Evolutionary conservation across 1,140 invertebrate genomes (phyloP).

Genomic region (Heliconius melpomene): DNA sequence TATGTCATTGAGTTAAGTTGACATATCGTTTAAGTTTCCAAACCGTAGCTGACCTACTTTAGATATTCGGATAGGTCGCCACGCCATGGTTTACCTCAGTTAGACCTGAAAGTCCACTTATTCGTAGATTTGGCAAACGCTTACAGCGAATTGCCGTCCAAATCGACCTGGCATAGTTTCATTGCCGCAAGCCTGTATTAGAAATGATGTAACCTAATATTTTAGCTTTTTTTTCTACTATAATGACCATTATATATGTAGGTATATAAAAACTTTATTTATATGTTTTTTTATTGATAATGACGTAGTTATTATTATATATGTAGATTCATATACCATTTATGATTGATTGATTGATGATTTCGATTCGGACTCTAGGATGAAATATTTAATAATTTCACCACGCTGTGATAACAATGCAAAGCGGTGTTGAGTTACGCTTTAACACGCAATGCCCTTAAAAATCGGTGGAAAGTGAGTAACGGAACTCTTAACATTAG

Average conservation of each 20-base stretch:
- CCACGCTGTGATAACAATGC: too few species aligned
- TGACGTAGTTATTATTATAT: too few species aligned
- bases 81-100: slow-evolving; percentile 29
- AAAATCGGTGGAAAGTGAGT: too few species aligned
- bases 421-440: too few species aligned
- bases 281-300: too few species aligned
- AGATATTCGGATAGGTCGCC: background rate
- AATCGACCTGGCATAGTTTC: slow-evolving; percentile 34
- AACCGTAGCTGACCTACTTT: background rate
- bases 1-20: background rate
- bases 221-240: background rate
- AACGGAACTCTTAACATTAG: too few species aligned
- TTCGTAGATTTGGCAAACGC: slow-evolving; percentile 33
- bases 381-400: too few species aligned
- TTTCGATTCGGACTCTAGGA: too few species aligned
- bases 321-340: too few species aligned
- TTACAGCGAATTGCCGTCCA: slow-evolving; percentile 25
- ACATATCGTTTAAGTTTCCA: slow-evolving; percentile 1
- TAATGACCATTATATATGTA: background rate
- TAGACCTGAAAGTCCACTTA: slow-evolving; percentile 21
- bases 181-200: slow-evolving; percentile 24
- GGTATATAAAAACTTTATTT: too few species aligned
- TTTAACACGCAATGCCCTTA: too few species aligned
- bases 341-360: too few species aligned
- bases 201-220: slow-evolving; percentile 14